A percentile compares a stretch with the other conserved stretches of the same genome.
Evolutionary conservation across 2,888 invertebrate genomes (phyloP).

Genomic region (Fissipunctia ypsillon): DNA sequence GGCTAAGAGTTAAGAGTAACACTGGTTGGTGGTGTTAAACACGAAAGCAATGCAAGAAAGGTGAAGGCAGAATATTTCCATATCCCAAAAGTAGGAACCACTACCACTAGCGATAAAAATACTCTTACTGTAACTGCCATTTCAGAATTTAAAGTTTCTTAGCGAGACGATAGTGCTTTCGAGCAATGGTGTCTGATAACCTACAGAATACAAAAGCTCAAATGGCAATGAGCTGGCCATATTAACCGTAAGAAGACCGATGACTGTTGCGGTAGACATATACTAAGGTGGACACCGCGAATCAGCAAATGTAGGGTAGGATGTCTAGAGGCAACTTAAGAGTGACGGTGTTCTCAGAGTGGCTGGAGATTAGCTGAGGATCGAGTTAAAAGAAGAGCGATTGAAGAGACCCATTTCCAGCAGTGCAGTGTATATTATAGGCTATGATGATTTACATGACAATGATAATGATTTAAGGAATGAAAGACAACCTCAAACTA

Average conservation of each 20-base stretch:
- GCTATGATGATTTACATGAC: background rate
- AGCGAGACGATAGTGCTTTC: background rate
- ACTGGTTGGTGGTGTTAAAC: background rate
- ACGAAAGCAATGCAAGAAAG: background rate
- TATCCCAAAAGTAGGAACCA: background rate
- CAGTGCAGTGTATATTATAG: background rate
- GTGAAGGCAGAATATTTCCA: background rate
- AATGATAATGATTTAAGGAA: background rate
- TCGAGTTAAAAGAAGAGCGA: background rate
- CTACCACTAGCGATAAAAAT: no score
- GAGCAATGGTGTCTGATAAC: background rate
- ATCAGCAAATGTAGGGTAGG: background rate
- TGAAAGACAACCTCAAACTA: background rate
- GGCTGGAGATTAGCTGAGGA: background rate
- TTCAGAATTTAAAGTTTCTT: background rate
- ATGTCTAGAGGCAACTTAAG: accelerated
- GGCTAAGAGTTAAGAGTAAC: slow-evolving; percentile 6
- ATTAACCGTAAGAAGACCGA: background rate
- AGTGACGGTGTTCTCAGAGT: background rate
- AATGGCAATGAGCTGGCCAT: background rate
- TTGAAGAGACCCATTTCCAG: background rate
- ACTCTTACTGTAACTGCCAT: no score
- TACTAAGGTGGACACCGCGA: background rate
- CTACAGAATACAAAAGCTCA: background rate
- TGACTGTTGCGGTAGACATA: background rate